These are phyloP conservation scores for Troglohyphantes excavatus DNA, from an alignment of 2,888 invertebrate species.

Conservation along the genomic window DNA sequence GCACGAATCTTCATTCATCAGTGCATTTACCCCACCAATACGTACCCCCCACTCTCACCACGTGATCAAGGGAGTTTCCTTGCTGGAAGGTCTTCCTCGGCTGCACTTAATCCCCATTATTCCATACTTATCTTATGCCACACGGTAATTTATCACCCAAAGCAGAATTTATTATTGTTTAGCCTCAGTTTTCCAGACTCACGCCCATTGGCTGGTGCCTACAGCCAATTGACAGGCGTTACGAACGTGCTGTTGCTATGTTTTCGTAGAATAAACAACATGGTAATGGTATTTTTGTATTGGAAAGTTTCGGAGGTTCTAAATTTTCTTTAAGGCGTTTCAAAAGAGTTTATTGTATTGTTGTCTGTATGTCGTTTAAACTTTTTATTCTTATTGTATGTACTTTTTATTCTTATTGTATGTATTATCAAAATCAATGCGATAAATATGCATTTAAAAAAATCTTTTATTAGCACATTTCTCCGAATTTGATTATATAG, in stretches of 20 bases:
- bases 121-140: not conserved
- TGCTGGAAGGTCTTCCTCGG: not conserved
- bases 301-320: no score
- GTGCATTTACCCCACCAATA: no score
- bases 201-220: not conserved
- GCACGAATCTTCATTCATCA: no score
- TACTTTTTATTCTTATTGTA: no score
- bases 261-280: not conserved
- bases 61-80: not conserved
- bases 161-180: constrained; percentile 9
- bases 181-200: not conserved
- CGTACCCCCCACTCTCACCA: not conserved
- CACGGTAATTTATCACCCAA: not conserved
- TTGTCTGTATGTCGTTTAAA: no score
- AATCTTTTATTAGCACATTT: no score
- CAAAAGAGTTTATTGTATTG: no score
- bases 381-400: no score
- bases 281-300: not conserved
- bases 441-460: no score
- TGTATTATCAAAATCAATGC: no score
- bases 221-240: not conserved
- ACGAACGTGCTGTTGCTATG: constrained; percentile 4
- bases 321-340: no score
- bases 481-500: no score
- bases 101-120: not conserved